phyloP scores from a whole-genome alignment of 92 coral and sea anemone species.

The Phenganax stokvisi region DNA sequence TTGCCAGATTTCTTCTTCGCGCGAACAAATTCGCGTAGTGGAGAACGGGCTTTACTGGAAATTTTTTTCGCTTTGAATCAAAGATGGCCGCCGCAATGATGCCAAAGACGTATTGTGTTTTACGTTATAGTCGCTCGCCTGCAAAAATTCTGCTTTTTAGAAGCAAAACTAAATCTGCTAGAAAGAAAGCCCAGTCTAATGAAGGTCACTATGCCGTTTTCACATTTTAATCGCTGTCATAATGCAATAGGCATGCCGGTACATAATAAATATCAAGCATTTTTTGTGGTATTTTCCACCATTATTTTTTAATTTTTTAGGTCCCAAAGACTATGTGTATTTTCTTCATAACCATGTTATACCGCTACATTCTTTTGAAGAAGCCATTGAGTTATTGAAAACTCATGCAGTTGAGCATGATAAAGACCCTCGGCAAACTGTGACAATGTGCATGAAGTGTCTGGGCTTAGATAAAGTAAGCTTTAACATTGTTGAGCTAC shows the following conservation, averaged over 20 bases:
- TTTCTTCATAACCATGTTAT: constrained; percentile 66
- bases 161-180: constrained; percentile 43
- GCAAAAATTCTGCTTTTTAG: constrained; percentile 2
- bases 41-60: not conserved
- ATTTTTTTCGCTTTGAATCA: not conserved
- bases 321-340: constrained; percentile 61
- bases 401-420: constrained; percentile 63
- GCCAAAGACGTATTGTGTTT: constrained; percentile 20
- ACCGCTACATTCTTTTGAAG: constrained; percentile 62
- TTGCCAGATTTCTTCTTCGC: not conserved
- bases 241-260: no score
- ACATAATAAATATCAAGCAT: no score
- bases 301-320: no score
- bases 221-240: no score
- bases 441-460: constrained; percentile 71
- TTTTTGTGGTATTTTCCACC: no score
- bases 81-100: constrained; percentile 35
- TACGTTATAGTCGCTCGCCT: constrained; percentile 18
- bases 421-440: constrained; percentile 51
- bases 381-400: constrained; percentile 62
- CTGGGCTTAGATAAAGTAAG: constrained; percentile 33
- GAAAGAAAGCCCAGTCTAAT: not conserved
- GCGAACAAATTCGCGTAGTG: no score
- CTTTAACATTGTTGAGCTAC: not conserved
- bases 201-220: not conserved